Evolutionary conservation across 2,113 vertebrate species (phyloP).

Genomic region (Suncus etruscus): DNA sequence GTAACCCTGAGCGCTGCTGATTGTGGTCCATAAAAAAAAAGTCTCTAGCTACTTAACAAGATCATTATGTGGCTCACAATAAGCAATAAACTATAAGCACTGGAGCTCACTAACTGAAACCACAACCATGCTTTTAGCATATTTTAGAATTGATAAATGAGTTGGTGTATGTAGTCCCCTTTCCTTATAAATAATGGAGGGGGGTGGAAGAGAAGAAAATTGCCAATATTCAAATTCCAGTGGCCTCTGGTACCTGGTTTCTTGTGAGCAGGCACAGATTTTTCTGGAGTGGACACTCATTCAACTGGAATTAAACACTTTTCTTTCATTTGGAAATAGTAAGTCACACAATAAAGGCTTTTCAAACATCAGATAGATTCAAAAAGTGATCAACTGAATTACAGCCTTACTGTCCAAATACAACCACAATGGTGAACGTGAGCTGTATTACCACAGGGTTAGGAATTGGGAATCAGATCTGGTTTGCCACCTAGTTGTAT

Average conservation of each 20-base stretch:
- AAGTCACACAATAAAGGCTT: neutral
- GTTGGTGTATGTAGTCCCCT: neutral
- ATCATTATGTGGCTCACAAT: neutral
- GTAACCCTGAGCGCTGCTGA: no score
- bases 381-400: neutral
- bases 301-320: neutral
- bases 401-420: neutral
- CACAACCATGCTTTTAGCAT: neutral
- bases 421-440: neutral
- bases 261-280: neutral
- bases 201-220: neutral
- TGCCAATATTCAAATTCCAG: neutral
- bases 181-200: neutral
- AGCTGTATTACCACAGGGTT: neutral
- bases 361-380: slow-evolving; percentile 1
- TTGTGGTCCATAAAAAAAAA: no score
- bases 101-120: neutral
- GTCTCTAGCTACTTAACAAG: neutral
- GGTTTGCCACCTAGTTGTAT: neutral
- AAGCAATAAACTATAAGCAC: neutral
- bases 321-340: neutral
- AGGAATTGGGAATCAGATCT: neutral
- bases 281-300: neutral
- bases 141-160: neutral
- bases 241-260: neutral